Conservation (phyloP, 2,113 vertebrate genomes). For the Phoenicopterus ruber region DNA sequence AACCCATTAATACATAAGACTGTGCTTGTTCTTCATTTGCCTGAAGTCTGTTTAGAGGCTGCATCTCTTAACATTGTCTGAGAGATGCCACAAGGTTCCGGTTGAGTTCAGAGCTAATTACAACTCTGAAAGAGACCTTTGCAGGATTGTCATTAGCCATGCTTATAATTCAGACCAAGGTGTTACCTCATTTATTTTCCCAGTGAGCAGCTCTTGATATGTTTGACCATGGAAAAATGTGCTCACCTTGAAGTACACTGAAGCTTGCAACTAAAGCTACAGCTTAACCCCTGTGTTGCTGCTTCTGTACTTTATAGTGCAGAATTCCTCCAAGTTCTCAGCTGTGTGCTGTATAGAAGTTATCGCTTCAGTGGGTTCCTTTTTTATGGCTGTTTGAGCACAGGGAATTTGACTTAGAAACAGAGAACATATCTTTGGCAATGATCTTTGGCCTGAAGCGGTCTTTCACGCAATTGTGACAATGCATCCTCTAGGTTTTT, state of each 20-base stretch:
- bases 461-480: not conserved
- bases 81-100: not conserved
- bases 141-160: not conserved
- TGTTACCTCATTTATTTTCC: conserved; percentile 32
- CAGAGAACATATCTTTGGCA: not conserved
- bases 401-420: not conserved
- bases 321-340: not conserved
- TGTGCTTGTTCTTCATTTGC: not conserved
- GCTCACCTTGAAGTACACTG: conserved; percentile 7
- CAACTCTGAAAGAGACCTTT: not conserved
- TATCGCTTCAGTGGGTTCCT: not conserved
- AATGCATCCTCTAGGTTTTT: not conserved
- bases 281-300: not conserved
- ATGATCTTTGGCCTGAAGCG: not conserved
- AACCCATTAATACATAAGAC: not conserved
- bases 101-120: conserved; percentile 25
- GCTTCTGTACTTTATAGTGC: not conserved
- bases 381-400: not conserved
- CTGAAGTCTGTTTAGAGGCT: not conserved
- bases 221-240: not conserved
- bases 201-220: not conserved
- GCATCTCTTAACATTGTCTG: not conserved
- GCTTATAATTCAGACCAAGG: not conserved
- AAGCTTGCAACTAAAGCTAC: not conserved
- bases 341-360: not conserved